Evolutionary conservation across 1,140 invertebrate genomes (phyloP).

Genomic region (Nymphalis io): DNA sequence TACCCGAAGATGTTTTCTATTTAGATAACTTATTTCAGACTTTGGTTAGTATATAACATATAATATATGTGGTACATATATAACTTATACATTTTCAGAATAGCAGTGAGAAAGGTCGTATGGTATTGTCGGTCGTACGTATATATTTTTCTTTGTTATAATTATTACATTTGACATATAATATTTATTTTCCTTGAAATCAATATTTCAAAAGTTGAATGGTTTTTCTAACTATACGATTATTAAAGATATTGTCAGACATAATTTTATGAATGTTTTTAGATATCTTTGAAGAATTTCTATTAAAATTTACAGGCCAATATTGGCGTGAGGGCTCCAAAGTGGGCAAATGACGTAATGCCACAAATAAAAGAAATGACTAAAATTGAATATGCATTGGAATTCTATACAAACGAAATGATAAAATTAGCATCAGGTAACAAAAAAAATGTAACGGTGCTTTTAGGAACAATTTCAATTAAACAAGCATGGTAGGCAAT

Average conservation of each 20-base stretch:
- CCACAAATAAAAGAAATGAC: slow-evolving; percentile 77
- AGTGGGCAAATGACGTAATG: slow-evolving; percentile 76
- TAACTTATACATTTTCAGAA: background rate
- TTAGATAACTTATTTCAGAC: slow-evolving; percentile 80
- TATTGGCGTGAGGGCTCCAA: slow-evolving; percentile 66
- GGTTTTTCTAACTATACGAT: too few species aligned
- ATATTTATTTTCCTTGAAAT: too few species aligned
- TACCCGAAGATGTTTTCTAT: slow-evolving; percentile 75
- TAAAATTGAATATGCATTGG: slow-evolving; percentile 73
- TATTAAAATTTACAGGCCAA: slow-evolving; percentile 62
- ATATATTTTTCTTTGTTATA: too few species aligned
- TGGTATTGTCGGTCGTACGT: too few species aligned
- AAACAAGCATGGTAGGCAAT: background rate
- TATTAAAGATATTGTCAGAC: too few species aligned
- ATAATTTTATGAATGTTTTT: too few species aligned
- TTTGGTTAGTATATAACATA: slow-evolving; percentile 56
- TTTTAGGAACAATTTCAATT: slow-evolving; percentile 6
- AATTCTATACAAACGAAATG: slow-evolving; percentile 71
- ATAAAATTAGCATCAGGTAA: slow-evolving; percentile 75
- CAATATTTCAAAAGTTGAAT: background rate
- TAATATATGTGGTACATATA: background rate
- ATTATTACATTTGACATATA: too few species aligned
- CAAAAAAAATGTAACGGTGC: slow-evolving; percentile 14
- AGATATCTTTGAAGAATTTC: background rate
- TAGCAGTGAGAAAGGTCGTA: too few species aligned